Base-by-base conservation (phyloP, 2,113 vertebrate genomes). In the Emydocephalus ijimae region DNA sequence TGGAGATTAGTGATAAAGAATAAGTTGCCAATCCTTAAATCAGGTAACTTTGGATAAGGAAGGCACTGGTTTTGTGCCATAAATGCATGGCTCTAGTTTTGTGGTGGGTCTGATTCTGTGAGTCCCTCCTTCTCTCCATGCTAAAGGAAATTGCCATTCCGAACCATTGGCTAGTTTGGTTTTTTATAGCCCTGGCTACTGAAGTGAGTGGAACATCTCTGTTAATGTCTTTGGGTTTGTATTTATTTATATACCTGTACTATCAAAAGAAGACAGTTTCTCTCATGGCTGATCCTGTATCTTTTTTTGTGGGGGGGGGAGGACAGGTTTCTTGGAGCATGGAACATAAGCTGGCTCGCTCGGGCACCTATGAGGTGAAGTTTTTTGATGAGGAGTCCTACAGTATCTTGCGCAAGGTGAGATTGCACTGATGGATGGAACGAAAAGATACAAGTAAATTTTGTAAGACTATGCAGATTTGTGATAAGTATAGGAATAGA, bases 361-460 rank as follows among this genome's bases (percentile, higher is more conserved):
- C 98, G 0, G 99, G 99, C 50, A 98, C 98, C 81, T 98, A 99
- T 18, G 98, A 98, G 94, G 98, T 99, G 87, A 98, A 98, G 91
- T 99, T 99, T 97, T 99, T 99, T 0, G 98, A 99, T 4, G 99
- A 99, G 94, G 99, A 99, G 92, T 98, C 99, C 1, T 99, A 99
- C 57, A 4, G 54, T n/a, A 45, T 87, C 39, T 39, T 91, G 87
- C 91, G 91, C 9, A 92, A 92, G 92, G 92, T 93, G 81, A 93
- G 92, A n/a, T 24, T 87, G 48, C 45, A 34, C 56, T 81, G n/a
- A 9, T 43, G 55, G 69, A n/a, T 57, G 29, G 45, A 90, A 39
- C 8, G 45, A 29, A 57, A 18, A 39, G 11, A 14, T 3, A 56
- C 43, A 55, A 11, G 11, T 39, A 88, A 9, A 21, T 34, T 69